Percentiles rank a stretch among this genome's conserved stretches.
Conservation (phyloP, 2,797 vertebrate genomes). For the Pseudomugil tenellus region DNA sequence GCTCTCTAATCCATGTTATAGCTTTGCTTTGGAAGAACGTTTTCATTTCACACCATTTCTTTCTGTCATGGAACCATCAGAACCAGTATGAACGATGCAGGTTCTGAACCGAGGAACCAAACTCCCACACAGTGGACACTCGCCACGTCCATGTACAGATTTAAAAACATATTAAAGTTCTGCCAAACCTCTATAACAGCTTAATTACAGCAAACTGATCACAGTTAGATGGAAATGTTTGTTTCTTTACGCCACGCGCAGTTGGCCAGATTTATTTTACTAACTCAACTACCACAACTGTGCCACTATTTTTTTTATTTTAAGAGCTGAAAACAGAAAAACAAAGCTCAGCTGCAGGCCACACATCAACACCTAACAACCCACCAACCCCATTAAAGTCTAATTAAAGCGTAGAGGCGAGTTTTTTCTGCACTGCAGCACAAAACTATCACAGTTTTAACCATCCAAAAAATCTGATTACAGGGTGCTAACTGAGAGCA, state of each 20-base stretch:
- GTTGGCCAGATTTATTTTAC: not conserved
- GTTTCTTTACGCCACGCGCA: not conserved
- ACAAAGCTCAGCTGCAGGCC: not conserved
- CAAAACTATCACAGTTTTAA: not conserved
- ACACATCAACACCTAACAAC: not conserved
- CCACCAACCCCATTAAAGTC: not conserved
- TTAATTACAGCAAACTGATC: not conserved
- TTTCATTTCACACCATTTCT: not conserved
- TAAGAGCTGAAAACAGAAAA: not conserved
- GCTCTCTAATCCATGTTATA: not conserved
- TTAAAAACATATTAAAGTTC: not conserved
- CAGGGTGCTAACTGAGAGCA: not conserved
- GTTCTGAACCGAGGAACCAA: not conserved
- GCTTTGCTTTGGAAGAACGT: not conserved
- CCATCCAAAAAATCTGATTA: not conserved
- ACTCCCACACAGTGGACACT: too few species aligned
- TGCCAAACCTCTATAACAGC: not conserved
- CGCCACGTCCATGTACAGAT: too few species aligned
- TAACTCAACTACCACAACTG: not conserved
- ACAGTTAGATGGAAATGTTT: not conserved
- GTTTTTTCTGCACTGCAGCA: not conserved
- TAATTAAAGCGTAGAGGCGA: not conserved
- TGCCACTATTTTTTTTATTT: not conserved
- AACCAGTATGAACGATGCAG: too few species aligned
- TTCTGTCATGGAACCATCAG: not conserved